Base-by-base conservation (phyloP, 2,888 invertebrate species). In the Eilema caniola region DNA sequence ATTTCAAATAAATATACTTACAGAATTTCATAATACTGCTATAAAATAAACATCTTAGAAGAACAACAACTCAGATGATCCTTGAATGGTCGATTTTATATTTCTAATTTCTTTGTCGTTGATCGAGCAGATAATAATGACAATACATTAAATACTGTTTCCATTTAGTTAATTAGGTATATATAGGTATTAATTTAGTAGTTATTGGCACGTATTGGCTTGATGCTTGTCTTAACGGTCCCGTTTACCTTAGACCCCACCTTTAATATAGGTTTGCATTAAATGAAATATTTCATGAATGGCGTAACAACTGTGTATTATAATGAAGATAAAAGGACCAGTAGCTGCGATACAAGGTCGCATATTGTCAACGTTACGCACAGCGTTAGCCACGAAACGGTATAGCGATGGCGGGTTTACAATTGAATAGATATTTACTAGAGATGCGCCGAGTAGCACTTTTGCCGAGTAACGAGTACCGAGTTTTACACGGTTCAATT, bases 271-370 rank as follows among this genome's bases (percentile, higher is more conserved):
- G 79, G 76, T 74, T 80, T 79, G 75, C 41, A 69, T 72, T 76
- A 77, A 79, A 82, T 78, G 80, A 87, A 88, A 87, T 87, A 82
- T 83, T 82, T 82, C 77, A 82, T 80, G 83, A 81, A 86, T 89
- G 81, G 79, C 83, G 86, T 89, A 87, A 89, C 79, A 81, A 68
- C 74, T 64, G 74, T 66, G 79, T 83, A 83, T 84, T 76, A 82
- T 79, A 83, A 80, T 77, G 80, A 80, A 86, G 86, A 90, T 90
- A 87, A 88, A 86, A 88, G 83, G 86, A 91, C 89, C 86, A 88
- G 86, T 85, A 80, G 80, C 74, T 71, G 28, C 12, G 24, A 79
- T 70, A 85, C 87, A 87, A 89, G 89, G 90, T 83, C 84, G 78
- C 75, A 84, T 83, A 83, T 86, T 88, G 88, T 88, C 87, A 86